Conservation (phyloP, 2,888 invertebrate genomes). For the Euclidia mi region DNA sequence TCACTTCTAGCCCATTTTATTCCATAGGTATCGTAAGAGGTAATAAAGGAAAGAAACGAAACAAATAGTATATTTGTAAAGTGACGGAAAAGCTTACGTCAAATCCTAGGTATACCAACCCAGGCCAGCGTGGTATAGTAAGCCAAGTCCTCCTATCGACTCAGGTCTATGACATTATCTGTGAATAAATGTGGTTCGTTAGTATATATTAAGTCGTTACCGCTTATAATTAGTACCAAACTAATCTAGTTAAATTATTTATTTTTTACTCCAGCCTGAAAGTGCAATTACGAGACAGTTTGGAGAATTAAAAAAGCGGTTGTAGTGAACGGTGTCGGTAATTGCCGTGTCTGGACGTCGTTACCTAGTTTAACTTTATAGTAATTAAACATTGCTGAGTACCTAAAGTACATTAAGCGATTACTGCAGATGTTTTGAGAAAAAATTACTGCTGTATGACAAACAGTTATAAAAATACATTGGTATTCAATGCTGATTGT, state of each 20-base stretch:
- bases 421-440: not conserved
- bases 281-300: slow-evolving; percentile 53
- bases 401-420: not conserved
- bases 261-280: slow-evolving; percentile 53
- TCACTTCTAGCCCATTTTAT: too few relatives aligned
- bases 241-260: slow-evolving; percentile 57
- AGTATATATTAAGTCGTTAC: slow-evolving; percentile 14
- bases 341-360: slow-evolving; percentile 1
- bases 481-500: too few relatives aligned
- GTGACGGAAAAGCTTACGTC: too few relatives aligned
- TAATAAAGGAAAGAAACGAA: too few relatives aligned
- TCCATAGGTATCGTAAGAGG: too few relatives aligned
- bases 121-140: too few relatives aligned
- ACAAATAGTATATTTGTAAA: too few relatives aligned
- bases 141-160: too few relatives aligned
- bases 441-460: too few relatives aligned
- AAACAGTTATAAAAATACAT: too few relatives aligned
- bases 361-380: not conserved
- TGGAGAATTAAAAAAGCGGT: slow-evolving; percentile 52
- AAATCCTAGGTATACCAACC: too few relatives aligned
- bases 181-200: not conserved
- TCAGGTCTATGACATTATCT: not conserved
- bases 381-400: not conserved
- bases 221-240: slow-evolving; percentile 24
- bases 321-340: slow-evolving; percentile 12